Base-by-base conservation (phyloP, 1,140 invertebrate genomes). In the Atta texana region DNA sequence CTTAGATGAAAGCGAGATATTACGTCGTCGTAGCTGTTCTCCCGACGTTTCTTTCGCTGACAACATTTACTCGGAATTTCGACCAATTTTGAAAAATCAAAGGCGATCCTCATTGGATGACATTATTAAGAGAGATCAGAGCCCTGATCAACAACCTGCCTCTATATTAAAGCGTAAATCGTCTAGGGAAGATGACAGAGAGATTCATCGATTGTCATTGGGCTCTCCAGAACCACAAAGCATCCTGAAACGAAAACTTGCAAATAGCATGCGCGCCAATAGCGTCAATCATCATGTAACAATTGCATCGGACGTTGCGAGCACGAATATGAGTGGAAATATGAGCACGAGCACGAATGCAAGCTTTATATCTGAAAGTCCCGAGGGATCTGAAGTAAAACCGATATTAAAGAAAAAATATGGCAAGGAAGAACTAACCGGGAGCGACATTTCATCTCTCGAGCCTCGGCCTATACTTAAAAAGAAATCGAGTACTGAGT, bases 381-480 rank as follows among this genome's bases (percentile, higher is more conserved):
- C 90, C 55, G 91, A 94, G 82, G 96, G 96, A 68, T 97, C 97
- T 72, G 95, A 95, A 72, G 97, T 97, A 0, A 96, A 97, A 88
- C 98, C 98, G 2, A 98, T 98, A 86, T 93, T 98, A 5, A 98
- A 98, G 93, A 98, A 98, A 93, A 97, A 97, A 77, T 93, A 95
- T 34, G 95, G 94, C 66, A 90, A 93, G 34, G 95, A 95, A 96
- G 97, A 96, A 95, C 96, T 94, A 93, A 92, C 92, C 3, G 93
- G 93, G 0, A 92, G 91, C 39, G 94, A 94, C 76, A 92, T 92
- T 12, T 89, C 92, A 1, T 94, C 92, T 8, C 78, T 94, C 14
- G 94, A 94, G 34, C 94, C 94, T 16, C 89, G 94, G 93, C 97
- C 98, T 1, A 98, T 98, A 92, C 92, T 98, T 10, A 98, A 98